Percentiles rank a stretch among this genome's conserved stretches.
These are phyloP conservation scores for Phylloscopus whistleri DNA, from an alignment of 2,113 vertebrate genomes.

Conservation along the genomic window DNA sequence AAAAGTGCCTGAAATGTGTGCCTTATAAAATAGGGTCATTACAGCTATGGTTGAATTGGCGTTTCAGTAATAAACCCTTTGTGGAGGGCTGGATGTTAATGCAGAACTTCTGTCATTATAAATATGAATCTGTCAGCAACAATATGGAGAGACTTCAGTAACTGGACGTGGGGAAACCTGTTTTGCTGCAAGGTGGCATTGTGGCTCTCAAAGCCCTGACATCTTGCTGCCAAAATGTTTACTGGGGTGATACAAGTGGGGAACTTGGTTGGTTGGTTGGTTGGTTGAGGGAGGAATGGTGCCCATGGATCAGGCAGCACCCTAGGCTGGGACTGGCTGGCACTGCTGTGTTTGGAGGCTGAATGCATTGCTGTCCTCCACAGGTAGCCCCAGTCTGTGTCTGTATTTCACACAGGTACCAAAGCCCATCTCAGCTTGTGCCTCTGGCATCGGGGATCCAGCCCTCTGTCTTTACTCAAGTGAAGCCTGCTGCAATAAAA, in stretches of 20 bases:
- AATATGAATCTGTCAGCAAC: slow-evolving; percentile 7
- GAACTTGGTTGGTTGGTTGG: neutral
- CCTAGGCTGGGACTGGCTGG: neutral
- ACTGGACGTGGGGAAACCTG: neutral
- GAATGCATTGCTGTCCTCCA: neutral
- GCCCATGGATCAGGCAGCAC: rapidly evolving
- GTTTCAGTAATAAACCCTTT: slow-evolving; percentile 48
- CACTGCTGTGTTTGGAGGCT: neutral
- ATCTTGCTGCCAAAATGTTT: neutral
- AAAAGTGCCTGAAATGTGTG: slow-evolving; percentile 45
- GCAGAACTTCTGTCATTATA: slow-evolving; percentile 13
- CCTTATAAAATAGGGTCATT: slow-evolving; percentile 52
- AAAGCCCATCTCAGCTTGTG: neutral
- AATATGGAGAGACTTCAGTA: neutral
- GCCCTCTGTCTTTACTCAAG: neutral
- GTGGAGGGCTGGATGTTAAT: slow-evolving; percentile 42
- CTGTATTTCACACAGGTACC: neutral
- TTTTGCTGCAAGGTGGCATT: neutral
- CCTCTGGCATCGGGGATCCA: neutral
- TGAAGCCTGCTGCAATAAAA: neutral
- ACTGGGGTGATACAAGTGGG: neutral
- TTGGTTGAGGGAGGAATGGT: neutral
- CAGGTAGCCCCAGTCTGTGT: rapidly evolving
- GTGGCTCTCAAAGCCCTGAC: neutral
- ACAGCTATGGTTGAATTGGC: slow-evolving; percentile 40